Evolutionary conservation across 2,113 vertebrate species (phyloP), one percentile per base, ranked within the genome.

Genomic region (Procavia capensis): DNA sequence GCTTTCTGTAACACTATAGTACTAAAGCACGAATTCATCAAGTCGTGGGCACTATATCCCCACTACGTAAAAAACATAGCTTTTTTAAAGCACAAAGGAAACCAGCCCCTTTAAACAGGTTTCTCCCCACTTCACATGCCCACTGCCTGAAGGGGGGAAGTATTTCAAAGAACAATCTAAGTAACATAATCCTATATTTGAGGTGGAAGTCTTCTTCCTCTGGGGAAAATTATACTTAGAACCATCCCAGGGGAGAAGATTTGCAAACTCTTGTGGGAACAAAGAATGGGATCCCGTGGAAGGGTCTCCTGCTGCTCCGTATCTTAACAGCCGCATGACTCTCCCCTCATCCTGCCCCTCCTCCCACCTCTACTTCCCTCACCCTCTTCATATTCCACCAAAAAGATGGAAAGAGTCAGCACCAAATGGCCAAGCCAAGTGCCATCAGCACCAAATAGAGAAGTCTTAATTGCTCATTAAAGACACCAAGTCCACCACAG

Each of bases 11-110:
- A 20, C 25, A 5, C 5, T 25, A 19, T 78, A 41, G 1, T 84
- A 19, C 16, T 31, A 57, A 72, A 39, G 6, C 76, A 84, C 16
- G 19, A 13, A 54, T 27, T 70, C 11, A 29, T 43, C 50, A 84
- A 93, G 36, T 45, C n/a, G 78, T 29, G 79, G 59, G 50, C 43
- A 36, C 41, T 25, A 14, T 72, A 66, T 59, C 92, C 31, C 75
- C 64, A 66, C 64, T 74, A 17, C 5, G 11, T 54, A 82, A 61
- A 45, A 76, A 54, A 64, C 36, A 90, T 11, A 84, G 68, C 9
- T 61, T 79, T 92, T 90, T 47, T 57, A 59, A 91, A 91, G 29
- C 70, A 81, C 75, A 83, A 64, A 88, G 59, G 64, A 70, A 22
- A 27, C 24, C 14, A 47, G 9, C 8, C 24, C 74, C 45, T 88